Evolutionary conservation across 2,888 invertebrate species (phyloP), one percentile per base, ranked within the genome.

Genomic region (Meiosimyza decipiens): DNA sequence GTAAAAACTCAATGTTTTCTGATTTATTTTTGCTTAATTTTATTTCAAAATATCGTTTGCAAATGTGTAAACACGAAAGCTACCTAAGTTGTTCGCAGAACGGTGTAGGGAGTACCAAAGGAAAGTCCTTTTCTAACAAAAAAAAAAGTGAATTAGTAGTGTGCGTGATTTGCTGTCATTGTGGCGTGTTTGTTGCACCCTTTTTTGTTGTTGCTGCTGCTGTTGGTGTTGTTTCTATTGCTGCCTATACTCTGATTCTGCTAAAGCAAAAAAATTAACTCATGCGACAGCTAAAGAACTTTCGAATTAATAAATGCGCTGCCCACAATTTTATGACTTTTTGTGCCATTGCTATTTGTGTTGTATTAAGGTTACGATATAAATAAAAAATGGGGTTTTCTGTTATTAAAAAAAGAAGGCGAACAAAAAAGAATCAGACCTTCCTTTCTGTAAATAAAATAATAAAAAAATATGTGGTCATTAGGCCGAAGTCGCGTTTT

Each of bases 101-200:
- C 3, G 40, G 40, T 40, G 40, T 2, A 7, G 40, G 40, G 3
- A 28, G 28, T 40, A 40, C 40, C 40, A 40, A 40, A 40, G 40
- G 40, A 9, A 40, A 40, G 40, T 6, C 40, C 9, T 7, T 40
- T 28, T 2, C 28, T 28, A 4, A 40, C 6, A 40, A 52, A 52
- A 51, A 15, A 22, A 11, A 64, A 52, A 51, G 66, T 49, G 59
- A 69, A 69, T 60, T 62, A 50, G 40, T 40, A 62, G 62, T 62
- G 51, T 69, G 69, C 69, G 69, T 69, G 69, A 69, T 69, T 69
- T 62, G 60, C 60, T 69, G 69, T 69, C 69, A 60, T 69, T 18
- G 60, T 69, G 33, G 60, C 69, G 60, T 69, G 60, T 60, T 40
- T 22, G 64, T 64, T 64, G 64, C 64, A 64, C 51, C 64, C 64